Conservation (phyloP, 2,888 invertebrate genomes). For the Scelioninae gen. 2 region DNA sequence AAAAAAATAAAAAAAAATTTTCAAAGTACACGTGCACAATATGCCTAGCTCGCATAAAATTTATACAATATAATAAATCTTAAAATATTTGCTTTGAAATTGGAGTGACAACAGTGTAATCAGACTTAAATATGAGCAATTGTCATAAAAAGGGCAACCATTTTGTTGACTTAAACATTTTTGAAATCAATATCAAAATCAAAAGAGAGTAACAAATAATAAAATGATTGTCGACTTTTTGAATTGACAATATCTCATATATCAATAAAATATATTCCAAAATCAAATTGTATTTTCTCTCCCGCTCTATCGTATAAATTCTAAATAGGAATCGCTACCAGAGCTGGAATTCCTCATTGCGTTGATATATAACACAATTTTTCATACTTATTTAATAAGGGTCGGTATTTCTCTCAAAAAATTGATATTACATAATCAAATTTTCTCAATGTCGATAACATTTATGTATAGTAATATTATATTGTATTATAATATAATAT, state of each 20-base stretch:
- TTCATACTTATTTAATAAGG: constrained; percentile 37
- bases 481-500: constrained; percentile 9
- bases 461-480: constrained; percentile 5
- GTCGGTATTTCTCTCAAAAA: constrained; percentile 39
- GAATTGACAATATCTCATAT: constrained; percentile 56
- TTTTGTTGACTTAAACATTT: background rate
- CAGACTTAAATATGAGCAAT: constrained; percentile 50
- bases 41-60: constrained; percentile 50
- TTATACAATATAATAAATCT: constrained; percentile 33
- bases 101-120: constrained; percentile 47
- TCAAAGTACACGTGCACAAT: constrained; percentile 9
- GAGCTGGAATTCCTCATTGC: constrained; percentile 61
- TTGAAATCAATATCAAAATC: background rate
- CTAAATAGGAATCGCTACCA: constrained; percentile 51
- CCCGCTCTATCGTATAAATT: constrained; percentile 34
- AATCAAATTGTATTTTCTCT: constrained; percentile 60
- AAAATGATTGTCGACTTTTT: constrained; percentile 32
- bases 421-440: background rate
- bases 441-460: constrained; percentile 7
- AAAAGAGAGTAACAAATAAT: background rate
- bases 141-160: constrained; percentile 37
- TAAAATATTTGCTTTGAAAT: constrained; percentile 44
- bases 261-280: constrained; percentile 68
- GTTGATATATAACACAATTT: constrained; percentile 61
- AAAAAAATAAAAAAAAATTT: too few species aligned